Base-by-base conservation (phyloP, 2,797 vertebrate genomes). In the Tragelaphus oryx region DNA sequence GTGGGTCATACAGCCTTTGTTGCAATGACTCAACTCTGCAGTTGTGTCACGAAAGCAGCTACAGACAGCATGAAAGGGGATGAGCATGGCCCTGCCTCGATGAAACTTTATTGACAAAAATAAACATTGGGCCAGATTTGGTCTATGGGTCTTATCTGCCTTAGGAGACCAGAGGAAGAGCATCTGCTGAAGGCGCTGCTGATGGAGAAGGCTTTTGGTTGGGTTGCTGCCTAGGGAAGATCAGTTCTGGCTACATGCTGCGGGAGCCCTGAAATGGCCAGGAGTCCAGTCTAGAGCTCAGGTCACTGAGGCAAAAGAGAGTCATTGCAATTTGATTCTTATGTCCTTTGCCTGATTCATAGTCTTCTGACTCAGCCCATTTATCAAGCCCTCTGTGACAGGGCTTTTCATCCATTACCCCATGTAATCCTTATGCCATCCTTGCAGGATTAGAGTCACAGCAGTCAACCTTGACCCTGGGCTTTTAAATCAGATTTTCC, bases 101-200 rank as follows among this genome's bases (percentile, higher is more conserved):
- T 75, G 82, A 92, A 92, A 30, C 30, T 85, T 75, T 74, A 89
- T 57, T 89, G 80, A 78, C 48, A 81, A 86, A 93, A 87, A 85
- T 33, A 81, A 76, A 7, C 55, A 6, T 57, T 3, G 24, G 46
- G 52, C 50, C 89, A 84, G 8, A 17, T n/a, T 88, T 86, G 80
- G 44, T 44, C 62, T 46, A 8, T 0, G 0, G 62, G 54, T 33
- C 71, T 37, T n/a, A 6, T 1, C 30, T 75, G 30, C 41, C 55
- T 84, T 52, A 79, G 86, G 37, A 92, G 86, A 89, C n/a, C 52
- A n/a, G 78, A 82, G 18, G 44, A 57, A 57, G 54, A 50, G n/a
- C 12, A 17, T 28, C 41, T 50, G 41, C 24, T 50, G 48, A 22
- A 86, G 20, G 41, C 30, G n/a, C 54, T 26, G 14, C 41, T 41